Evolutionary conservation across 2,888 invertebrate species (phyloP).

Genomic region (Drosophila sordidapex): DNA sequence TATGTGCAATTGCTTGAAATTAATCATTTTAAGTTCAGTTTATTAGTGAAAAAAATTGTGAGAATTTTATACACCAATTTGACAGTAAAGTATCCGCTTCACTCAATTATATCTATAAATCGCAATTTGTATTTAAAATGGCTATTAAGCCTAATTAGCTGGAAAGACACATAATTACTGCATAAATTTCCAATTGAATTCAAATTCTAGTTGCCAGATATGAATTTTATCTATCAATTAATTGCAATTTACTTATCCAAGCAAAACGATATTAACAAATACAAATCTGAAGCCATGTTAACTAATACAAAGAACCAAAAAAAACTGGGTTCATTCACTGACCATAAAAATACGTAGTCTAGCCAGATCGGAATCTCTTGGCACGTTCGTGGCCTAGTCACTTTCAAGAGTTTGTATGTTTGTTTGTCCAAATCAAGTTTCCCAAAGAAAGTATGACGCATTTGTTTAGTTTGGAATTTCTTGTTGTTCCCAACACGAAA

Average conservation of each 20-base stretch:
- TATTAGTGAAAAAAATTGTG: slow-evolving; percentile 26
- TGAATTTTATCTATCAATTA: background rate
- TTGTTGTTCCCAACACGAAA: slow-evolving; percentile 26
- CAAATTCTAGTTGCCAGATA: background rate
- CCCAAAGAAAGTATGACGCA: slow-evolving; percentile 70
- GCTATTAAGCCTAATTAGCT: background rate
- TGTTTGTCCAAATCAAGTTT: slow-evolving; percentile 13
- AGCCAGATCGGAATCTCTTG: background rate
- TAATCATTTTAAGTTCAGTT: slow-evolving; percentile 15
- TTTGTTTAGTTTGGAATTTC: slow-evolving; percentile 1
- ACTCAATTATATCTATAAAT: slow-evolving; percentile 19
- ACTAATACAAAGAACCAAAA: background rate
- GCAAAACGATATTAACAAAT: slow-evolving; percentile 9
- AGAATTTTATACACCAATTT: slow-evolving; percentile 5
- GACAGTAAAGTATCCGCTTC: slow-evolving; percentile 19
- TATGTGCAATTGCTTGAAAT: slow-evolving; percentile 21
- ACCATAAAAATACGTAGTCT: background rate
- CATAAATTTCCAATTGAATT: background rate
- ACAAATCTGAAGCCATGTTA: background rate
- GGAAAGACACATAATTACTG: background rate
- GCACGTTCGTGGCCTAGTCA: slow-evolving; percentile 45
- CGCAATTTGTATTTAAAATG: slow-evolving; percentile 6
- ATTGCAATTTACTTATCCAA: background rate
- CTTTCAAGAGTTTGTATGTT: slow-evolving; percentile 35
- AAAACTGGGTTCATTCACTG: slow-evolving; percentile 1